Percentiles rank a stretch among this genome's conserved stretches.
Conservation (phyloP, 2,797 vertebrate genomes). For the Tokudaia muenninki region DNA sequence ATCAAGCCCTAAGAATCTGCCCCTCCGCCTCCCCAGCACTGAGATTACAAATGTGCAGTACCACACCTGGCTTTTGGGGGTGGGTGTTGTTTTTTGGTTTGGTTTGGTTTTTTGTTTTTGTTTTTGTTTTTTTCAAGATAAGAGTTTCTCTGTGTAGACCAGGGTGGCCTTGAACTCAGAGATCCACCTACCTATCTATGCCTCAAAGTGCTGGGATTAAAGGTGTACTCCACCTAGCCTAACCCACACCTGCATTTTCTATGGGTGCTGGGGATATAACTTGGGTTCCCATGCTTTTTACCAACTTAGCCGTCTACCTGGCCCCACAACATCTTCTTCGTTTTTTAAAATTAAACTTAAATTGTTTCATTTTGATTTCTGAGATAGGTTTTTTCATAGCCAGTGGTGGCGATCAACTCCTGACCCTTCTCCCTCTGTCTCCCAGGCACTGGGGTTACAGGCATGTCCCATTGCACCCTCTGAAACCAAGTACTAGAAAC, state of each 20-base stretch:
- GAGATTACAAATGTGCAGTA: neutral
- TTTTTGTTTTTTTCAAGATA: too few species aligned
- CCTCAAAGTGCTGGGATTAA: neutral
- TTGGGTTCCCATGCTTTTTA: too few species aligned
- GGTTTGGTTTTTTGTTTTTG: too few species aligned
- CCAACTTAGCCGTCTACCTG: too few species aligned
- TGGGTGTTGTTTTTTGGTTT: too few species aligned
- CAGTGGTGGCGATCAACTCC: neutral
- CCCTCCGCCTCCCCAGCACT: too few species aligned
- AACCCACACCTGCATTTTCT: too few species aligned
- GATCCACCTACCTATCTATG: neutral
- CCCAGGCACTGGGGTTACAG: neutral
- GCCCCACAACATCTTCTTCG: too few species aligned
- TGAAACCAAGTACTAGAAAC: neutral
- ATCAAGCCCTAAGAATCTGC: neutral
- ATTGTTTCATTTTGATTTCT: neutral
- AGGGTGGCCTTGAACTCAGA: neutral
- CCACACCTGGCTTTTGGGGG: neutral
- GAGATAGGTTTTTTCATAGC: neutral
- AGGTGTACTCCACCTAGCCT: too few species aligned
- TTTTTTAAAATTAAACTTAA: neutral
- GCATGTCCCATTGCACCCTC: neutral
- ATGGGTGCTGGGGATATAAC: too few species aligned
- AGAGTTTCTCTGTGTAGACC: neutral
- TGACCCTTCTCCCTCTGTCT: neutral